Percentiles rank a stretch among this genome's conserved stretches.
phyloP scores from a whole-genome alignment of 1,140 invertebrate species.

The Ylistrum balloti region DNA sequence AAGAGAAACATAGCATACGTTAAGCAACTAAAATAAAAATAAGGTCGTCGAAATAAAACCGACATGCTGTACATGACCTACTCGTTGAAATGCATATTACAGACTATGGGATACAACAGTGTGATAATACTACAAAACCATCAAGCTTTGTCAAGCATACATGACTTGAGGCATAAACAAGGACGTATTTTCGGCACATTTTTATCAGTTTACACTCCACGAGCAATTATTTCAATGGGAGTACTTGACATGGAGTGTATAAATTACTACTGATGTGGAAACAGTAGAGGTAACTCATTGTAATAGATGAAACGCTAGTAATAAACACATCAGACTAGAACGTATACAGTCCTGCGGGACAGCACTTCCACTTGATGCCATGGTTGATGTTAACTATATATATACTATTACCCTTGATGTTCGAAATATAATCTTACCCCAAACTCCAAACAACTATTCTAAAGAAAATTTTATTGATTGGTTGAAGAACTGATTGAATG shows the following conservation, averaged over 20 bases:
- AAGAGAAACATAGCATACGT: too few species aligned
- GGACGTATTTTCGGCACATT: neutral
- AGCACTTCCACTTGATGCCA: neutral
- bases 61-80: too few species aligned
- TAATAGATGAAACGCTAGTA: neutral
- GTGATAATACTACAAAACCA: conserved; percentile 4
- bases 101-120: neutral
- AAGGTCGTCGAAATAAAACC: too few species aligned
- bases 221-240: conserved; percentile 39
- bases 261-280: conserved; percentile 34
- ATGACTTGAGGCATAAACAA: conserved; percentile 33
- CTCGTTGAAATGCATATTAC: conserved; percentile 6
- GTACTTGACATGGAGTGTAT: neutral
- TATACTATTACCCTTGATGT: too few species aligned
- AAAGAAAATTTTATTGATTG: too few species aligned
- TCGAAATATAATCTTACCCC: too few species aligned
- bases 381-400: too few species aligned
- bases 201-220: conserved; percentile 31
- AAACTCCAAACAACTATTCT: too few species aligned
- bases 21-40: too few species aligned
- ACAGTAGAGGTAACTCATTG: neutral
- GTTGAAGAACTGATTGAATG: too few species aligned
- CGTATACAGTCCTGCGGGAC: neutral
- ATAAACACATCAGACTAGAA: neutral
- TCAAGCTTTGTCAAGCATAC: conserved; percentile 25